These are phyloP conservation scores for Drosophila paramelanica DNA, from an alignment of 2,888 invertebrate genomes.

Conservation along the genomic window DNA sequence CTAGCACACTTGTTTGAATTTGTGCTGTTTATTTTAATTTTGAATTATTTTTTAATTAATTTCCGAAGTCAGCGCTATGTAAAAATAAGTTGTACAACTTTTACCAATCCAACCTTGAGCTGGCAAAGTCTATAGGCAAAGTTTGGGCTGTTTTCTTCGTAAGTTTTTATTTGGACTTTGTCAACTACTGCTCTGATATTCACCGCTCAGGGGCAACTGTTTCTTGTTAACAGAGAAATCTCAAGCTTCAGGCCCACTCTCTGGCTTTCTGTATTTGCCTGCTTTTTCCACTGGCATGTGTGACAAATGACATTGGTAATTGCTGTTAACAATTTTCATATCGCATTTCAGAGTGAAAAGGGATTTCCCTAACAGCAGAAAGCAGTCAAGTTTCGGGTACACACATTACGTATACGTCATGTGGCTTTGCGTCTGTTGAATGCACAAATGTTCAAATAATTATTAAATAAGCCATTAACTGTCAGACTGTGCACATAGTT, in stretches of 20 bases:
- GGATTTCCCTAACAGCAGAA: constrained; percentile 2
- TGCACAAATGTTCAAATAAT: constrained; percentile 16
- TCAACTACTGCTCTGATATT: constrained; percentile 18
- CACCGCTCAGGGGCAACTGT: constrained; percentile 32
- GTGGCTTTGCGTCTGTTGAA: neutral
- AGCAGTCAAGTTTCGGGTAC: neutral
- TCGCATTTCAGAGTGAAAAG: constrained; percentile 17
- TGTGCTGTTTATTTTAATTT: constrained; percentile 10
- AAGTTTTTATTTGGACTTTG: constrained; percentile 42
- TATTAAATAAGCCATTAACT: constrained; percentile 29
- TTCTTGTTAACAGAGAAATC: constrained; percentile 13
- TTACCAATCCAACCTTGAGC: constrained; percentile 20
- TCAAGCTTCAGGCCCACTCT: neutral
- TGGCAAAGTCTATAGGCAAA: constrained; percentile 19
- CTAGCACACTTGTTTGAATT: neutral
- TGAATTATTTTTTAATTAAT: constrained; percentile 46
- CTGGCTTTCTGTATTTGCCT: neutral
- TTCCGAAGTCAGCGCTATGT: constrained; percentile 42
- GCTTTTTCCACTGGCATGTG: constrained; percentile 21
- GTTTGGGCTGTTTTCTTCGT: constrained; percentile 25
- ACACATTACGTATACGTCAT: constrained; percentile 34
- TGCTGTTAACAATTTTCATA: constrained; percentile 56
- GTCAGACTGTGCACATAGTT: constrained; percentile 14
- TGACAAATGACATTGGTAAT: constrained; percentile 65
- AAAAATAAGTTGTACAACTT: constrained; percentile 40